Percentiles rank a stretch among this genome's conserved stretches.
Conservation (phyloP, 2,113 vertebrate species). For the Megaptera novaeangliae region DNA sequence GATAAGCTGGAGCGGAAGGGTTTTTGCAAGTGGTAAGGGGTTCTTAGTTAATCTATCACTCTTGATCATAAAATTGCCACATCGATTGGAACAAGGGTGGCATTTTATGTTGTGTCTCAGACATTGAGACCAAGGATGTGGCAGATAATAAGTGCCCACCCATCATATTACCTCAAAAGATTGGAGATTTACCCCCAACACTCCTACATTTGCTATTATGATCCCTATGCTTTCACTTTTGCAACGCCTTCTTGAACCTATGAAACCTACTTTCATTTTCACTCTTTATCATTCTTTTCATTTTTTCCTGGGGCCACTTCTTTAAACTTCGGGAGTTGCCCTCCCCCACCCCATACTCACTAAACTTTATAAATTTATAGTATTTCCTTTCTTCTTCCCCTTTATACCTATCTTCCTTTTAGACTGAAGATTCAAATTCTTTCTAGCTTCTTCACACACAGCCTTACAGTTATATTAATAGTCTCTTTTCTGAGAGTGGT, state of each 20-base stretch:
- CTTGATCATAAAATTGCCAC: background rate
- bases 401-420: background rate
- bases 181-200: rapidly evolving
- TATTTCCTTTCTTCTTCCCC: background rate
- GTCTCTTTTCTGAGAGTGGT: background rate
- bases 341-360: background rate
- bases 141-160: no score
- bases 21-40: background rate
- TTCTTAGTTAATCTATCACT: background rate
- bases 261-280: background rate
- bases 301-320: background rate
- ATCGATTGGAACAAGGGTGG: background rate
- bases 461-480: background rate
- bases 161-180: background rate
- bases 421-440: background rate
- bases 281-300: background rate
- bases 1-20: background rate
- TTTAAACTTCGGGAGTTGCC: background rate
- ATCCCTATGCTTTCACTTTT: background rate
- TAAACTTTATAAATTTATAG: background rate
- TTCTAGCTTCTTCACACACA: background rate
- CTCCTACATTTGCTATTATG: background rate
- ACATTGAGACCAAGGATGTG: background rate
- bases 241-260: background rate
- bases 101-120: background rate